Evolutionary conservation across 2,797 vertebrate species (phyloP).

Genomic region (Poeciliopsis infans): DNA sequence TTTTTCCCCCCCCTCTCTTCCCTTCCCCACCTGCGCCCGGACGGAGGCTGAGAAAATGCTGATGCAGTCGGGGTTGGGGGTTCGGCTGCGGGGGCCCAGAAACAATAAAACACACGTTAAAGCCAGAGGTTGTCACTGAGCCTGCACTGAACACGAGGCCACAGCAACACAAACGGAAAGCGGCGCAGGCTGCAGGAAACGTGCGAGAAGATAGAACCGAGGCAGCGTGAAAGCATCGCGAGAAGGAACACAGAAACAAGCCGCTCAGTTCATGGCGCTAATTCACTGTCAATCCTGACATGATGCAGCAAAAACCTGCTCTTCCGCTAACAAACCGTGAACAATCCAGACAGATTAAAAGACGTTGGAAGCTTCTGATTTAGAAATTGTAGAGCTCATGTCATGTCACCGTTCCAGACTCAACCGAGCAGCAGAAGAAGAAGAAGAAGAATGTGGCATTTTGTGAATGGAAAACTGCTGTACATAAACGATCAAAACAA

Average conservation of each 20-base stretch:
- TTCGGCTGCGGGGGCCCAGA: slow-evolving; percentile 20
- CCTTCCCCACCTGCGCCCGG: slow-evolving; percentile 40
- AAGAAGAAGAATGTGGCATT: background rate
- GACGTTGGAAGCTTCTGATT: background rate
- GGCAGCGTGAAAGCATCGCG: background rate
- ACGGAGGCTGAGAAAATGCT: slow-evolving; percentile 54
- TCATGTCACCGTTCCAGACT: background rate
- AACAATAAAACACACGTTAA: slow-evolving; percentile 56
- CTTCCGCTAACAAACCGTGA: background rate
- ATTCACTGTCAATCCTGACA: background rate
- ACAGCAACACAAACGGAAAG: background rate
- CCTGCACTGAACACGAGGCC: slow-evolving; percentile 17
- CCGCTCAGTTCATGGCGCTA: background rate
- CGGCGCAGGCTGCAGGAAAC: background rate
- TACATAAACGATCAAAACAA: background rate
- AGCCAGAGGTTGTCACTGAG: slow-evolving; percentile 52
- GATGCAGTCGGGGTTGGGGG: slow-evolving; percentile 46
- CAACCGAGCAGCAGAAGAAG: background rate
- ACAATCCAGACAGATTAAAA: background rate
- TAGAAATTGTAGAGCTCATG: background rate
- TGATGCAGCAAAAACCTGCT: background rate
- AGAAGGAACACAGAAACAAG: background rate
- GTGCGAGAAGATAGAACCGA: background rate
- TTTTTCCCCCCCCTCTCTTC: no score
- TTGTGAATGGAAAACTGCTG: background rate